These are phyloP conservation scores for Philereme transversata DNA, from an alignment of 2,888 invertebrate genomes.

Conservation along the genomic window DNA sequence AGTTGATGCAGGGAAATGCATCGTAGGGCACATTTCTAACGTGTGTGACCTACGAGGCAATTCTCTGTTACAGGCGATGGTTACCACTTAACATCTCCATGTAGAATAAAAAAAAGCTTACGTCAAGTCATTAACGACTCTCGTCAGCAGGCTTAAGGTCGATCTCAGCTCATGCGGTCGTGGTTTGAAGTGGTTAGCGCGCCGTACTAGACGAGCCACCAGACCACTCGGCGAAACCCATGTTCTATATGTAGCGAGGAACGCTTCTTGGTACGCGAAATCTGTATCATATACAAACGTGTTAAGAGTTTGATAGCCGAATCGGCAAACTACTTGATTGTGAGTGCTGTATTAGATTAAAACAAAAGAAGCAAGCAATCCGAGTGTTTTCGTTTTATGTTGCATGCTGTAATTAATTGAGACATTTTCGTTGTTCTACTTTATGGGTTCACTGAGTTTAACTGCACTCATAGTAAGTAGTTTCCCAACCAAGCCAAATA, in stretches of 20 bases:
- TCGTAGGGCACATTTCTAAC: no score
- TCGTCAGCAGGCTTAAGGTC: slow-evolving; percentile 96
- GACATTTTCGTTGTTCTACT: no score
- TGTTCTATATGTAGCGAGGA: slow-evolving; percentile 98
- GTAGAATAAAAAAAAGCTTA: slow-evolving; percentile 78
- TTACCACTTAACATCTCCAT: no score
- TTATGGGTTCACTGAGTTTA: neutral
- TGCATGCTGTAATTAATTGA: no score
- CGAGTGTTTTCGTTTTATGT: no score
- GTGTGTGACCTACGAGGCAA: no score
- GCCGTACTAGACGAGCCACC: slow-evolving; percentile 92
- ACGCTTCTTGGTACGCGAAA: slow-evolving; percentile 98
- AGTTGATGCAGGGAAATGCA: no score
- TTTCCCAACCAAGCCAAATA: slow-evolving; percentile 35
- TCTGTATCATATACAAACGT: slow-evolving; percentile 77
- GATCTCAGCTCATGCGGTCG: slow-evolving; percentile 89
- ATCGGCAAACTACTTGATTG: slow-evolving; percentile 26
- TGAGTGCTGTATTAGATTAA: slow-evolving; percentile 20
- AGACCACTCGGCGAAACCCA: slow-evolving; percentile 95
- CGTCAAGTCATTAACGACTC: slow-evolving; percentile 98
- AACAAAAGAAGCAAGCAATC: no score
- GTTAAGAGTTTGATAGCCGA: neutral
- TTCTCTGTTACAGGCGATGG: no score
- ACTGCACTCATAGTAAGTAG: slow-evolving; percentile 40
- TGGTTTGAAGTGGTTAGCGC: slow-evolving; percentile 85